Conservation (phyloP, 2,113 vertebrate species). For the Megaleporinus macrocephalus region DNA sequence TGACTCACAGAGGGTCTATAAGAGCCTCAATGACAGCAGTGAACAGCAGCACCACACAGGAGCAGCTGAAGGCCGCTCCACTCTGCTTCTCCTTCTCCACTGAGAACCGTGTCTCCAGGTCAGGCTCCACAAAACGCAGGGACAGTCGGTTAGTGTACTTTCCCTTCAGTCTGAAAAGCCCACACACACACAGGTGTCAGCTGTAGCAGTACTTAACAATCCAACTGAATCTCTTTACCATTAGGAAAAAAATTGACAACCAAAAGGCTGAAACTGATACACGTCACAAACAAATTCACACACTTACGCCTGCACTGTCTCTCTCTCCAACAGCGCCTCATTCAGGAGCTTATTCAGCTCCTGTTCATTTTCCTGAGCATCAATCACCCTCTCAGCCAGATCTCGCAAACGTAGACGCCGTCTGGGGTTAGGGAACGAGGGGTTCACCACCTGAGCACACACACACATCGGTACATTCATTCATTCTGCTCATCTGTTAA, state of each 20-base stretch:
- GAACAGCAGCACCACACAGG: conserved; percentile 91
- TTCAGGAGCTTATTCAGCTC: conserved; percentile 95
- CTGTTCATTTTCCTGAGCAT: conserved; percentile 89
- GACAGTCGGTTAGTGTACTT: conserved; percentile 90
- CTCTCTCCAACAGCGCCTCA: conserved; percentile 90
- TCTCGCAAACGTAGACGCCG: conserved; percentile 88
- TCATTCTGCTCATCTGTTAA: not conserved
- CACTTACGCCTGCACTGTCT: conserved; percentile 88
- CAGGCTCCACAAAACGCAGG: conserved; percentile 89
- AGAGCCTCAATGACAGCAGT: conserved; percentile 84
- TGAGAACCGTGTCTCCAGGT: conserved; percentile 91
- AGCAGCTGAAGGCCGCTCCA: conserved; percentile 92
- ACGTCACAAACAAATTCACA: not conserved
- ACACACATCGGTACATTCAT: conserved; percentile 55
- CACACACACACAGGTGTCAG: not conserved
- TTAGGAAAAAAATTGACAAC: not conserved
- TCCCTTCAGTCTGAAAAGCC: conserved; percentile 84
- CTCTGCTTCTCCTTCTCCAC: conserved; percentile 98
- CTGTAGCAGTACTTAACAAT: not conserved
- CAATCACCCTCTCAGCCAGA: conserved; percentile 85
- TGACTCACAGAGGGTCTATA: conserved; percentile 87
- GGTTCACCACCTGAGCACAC: conserved; percentile 83
- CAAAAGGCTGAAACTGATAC: not conserved
- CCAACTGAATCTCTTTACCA: not conserved
- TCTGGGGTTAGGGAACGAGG: conserved; percentile 93